phyloP scores from a whole-genome alignment of 2,797 vertebrate species.

The Crocidura indochinensis region DNA sequence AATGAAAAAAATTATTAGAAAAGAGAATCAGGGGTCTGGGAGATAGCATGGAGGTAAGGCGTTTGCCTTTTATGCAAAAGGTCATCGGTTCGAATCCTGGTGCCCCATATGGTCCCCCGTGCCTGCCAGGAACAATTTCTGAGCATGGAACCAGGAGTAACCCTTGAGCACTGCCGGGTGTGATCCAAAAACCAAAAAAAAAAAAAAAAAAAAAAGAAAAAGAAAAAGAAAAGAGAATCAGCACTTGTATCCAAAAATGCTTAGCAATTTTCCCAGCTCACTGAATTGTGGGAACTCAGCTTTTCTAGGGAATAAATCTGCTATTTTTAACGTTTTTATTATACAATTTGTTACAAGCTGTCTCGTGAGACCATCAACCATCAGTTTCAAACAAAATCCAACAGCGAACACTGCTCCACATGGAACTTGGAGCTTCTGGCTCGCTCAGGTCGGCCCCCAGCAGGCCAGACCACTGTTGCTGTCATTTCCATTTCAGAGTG shows the following conservation, averaged over 20 bases:
- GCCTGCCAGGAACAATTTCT: too few relatives aligned
- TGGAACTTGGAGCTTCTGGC: constrained; percentile 97
- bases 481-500: constrained; percentile 44
- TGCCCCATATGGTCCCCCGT: too few relatives aligned
- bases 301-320: constrained; percentile 93
- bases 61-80: too few relatives aligned
- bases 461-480: not conserved
- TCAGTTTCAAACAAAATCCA: constrained; percentile 94
- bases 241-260: constrained; percentile 86
- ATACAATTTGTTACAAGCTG: constrained; percentile 94
- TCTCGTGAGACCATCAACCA: constrained; percentile 95
- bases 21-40: constrained; percentile 80
- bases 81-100: too few relatives aligned
- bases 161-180: too few relatives aligned
- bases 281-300: constrained; percentile 96
- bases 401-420: constrained; percentile 94
- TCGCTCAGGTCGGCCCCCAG: constrained; percentile 33
- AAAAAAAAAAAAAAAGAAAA: too few relatives aligned
- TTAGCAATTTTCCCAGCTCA: constrained; percentile 96
- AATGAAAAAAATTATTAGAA: constrained; percentile 84
- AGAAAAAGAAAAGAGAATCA: constrained; percentile 83
- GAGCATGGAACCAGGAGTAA: too few relatives aligned
- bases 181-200: too few relatives aligned
- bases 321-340: constrained; percentile 97
- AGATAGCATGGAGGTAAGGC: too few relatives aligned